Conservation (phyloP, 2,113 vertebrate genomes). For the human (Homo sapiens) region GRCh38 chr6:82171001-82171500, state of each 20-base stretch:
- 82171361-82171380: neutral
- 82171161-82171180: slow-evolving; percentile 69
- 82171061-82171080: slow-evolving; percentile 55
- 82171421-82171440: slow-evolving; percentile 88
- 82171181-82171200: slow-evolving; percentile 47
- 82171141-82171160: slow-evolving; percentile 49
- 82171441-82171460: slow-evolving; percentile 95
- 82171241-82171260: slow-evolving; percentile 66
- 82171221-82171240: slow-evolving; percentile 71
- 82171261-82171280: slow-evolving; percentile 72
- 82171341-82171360: slow-evolving; percentile 50
- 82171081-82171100: slow-evolving; percentile 57
- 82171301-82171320: slow-evolving; percentile 51
- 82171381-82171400: slow-evolving; percentile 47
- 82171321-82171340: slow-evolving; percentile 51
- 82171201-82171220: slow-evolving; percentile 63
- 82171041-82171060: slow-evolving; percentile 41
- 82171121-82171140: slow-evolving; percentile 59
- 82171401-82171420: slow-evolving; percentile 27
- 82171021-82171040: slow-evolving; percentile 51
- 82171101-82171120: slow-evolving; percentile 65
- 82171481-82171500: slow-evolving; percentile 95
- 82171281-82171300: slow-evolving; percentile 64
- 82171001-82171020: slow-evolving; percentile 1
- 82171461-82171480: slow-evolving; percentile 92